A percentile compares a stretch with the other conserved stretches of the same genome.
phyloP scores from a whole-genome alignment of 2,888 invertebrate species.

The Reticulitermes lucifugus region DNA sequence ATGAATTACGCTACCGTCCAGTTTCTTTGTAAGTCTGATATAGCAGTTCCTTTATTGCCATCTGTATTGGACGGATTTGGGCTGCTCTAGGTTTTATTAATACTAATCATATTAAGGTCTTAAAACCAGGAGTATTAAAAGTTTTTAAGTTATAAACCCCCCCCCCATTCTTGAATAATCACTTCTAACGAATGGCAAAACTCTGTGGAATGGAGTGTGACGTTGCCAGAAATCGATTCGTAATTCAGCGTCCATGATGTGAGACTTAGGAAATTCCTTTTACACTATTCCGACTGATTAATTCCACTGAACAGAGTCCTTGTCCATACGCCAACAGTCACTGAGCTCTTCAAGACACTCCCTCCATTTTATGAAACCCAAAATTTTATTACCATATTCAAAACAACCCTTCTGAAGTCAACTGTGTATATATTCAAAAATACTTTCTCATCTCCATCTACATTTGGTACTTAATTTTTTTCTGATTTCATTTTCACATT shows the following conservation, averaged over 20 bases:
- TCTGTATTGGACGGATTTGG: neutral
- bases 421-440: too few species aligned
- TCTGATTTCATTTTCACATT: too few species aligned
- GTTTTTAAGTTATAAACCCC: neutral
- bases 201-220: neutral
- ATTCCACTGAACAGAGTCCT: too few species aligned
- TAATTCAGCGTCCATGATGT: neutral
- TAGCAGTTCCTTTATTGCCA: neutral
- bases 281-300: too few species aligned
- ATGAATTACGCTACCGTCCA: neutral
- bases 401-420: too few species aligned
- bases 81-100: neutral
- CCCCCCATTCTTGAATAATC: conserved; percentile 17
- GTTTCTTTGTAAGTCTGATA: neutral
- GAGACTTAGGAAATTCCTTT: too few species aligned
- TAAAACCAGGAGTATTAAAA: conserved; percentile 1
- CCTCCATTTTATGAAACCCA: too few species aligned
- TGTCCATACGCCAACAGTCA: too few species aligned
- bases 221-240: neutral
- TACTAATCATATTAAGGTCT: neutral
- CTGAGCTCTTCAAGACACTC: too few species aligned
- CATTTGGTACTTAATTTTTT: too few species aligned
- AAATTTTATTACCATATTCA: too few species aligned
- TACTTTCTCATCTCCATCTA: too few species aligned
- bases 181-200: neutral